Evolutionary conservation across 2,888 invertebrate species (phyloP), one percentile per base, ranked within the genome.

Genomic region (Rosalia funebris): DNA sequence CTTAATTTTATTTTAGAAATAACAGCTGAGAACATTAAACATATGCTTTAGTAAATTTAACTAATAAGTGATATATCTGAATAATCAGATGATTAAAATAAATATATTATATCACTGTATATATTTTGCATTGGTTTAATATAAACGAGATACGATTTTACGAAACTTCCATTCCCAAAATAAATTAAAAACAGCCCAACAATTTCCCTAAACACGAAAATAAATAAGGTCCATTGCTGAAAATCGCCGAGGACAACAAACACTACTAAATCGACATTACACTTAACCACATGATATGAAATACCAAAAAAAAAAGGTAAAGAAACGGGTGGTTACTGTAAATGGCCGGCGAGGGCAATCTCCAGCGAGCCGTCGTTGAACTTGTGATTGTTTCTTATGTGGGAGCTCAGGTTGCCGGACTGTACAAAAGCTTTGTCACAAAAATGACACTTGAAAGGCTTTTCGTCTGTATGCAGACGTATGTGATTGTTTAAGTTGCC

Each of bases 371-470:
- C 39, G 15, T 39, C 62, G 10, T 42, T 60, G 41, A 70, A 69
- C 60, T 77, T 79, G 58, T 82, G 81, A 73, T 82, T 82, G 68
- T 81, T 81, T 62, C 76, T 73, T 25, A 66, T 66, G 63, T 82
- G 81, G 11, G 81, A 82, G 66, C 76, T 79, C 10, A 82, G 69
- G 70, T 82, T 82, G 7, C 81, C 81, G 2, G 80, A 81, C 63
- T 82, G 81, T 2, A 80, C 79, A 58, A 82, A 82, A 0, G 80
- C 80, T 63, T 79, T 79, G 31, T 80, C 79, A 63, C 81, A 82
- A 71, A 80, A 78, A 67, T 81, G 81, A 60, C 81, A 82, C 63
- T 79, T 77, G 64, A 81, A 82, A 7, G 81, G 81, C 70, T 81
- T 81, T 54, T 81, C 79, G 63, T 81, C 80, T 1, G 79, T 78